Conservation (phyloP, 2,888 invertebrate species). For the Folsomia candida region DNA sequence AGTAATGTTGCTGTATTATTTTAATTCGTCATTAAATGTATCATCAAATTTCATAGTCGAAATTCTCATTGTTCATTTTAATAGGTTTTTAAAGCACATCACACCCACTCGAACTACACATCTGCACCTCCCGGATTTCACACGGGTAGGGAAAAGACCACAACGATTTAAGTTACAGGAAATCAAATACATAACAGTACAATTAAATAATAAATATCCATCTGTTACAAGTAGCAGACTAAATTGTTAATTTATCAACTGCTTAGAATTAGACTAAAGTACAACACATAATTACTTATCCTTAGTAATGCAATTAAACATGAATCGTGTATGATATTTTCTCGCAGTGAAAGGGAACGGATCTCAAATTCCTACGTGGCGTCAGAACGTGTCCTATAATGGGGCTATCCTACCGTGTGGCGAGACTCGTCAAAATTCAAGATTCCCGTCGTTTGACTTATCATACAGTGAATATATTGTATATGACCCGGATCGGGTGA, state of each 20-base stretch:
- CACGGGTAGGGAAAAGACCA: too few species aligned
- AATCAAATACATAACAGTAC: too few species aligned
- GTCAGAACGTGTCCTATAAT: constrained; percentile 18
- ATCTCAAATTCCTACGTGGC: constrained; percentile 23
- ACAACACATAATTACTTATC: too few species aligned
- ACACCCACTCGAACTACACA: constrained; percentile 22
- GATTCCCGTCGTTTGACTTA: constrained; percentile 18
- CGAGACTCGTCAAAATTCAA: background rate
- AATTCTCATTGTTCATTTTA: background rate
- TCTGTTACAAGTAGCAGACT: too few species aligned
- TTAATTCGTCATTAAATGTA: background rate
- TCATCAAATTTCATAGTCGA: background rate
- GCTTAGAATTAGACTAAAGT: too few species aligned
- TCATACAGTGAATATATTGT: constrained; percentile 28
- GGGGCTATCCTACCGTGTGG: constrained; percentile 30
- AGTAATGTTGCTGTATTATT: background rate
- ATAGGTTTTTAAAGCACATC: constrained; percentile 33
- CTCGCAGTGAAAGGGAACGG: constrained; percentile 30
- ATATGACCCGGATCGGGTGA: constrained; percentile 23
- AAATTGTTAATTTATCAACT: too few species aligned
- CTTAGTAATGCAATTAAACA: too few species aligned
- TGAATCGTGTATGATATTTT: too few species aligned
- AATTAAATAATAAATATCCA: too few species aligned
- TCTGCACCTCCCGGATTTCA: constrained; percentile 18
- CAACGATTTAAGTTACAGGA: too few species aligned